Conservation (phyloP, 2,113 vertebrate genomes). For the Promerops cafer region DNA sequence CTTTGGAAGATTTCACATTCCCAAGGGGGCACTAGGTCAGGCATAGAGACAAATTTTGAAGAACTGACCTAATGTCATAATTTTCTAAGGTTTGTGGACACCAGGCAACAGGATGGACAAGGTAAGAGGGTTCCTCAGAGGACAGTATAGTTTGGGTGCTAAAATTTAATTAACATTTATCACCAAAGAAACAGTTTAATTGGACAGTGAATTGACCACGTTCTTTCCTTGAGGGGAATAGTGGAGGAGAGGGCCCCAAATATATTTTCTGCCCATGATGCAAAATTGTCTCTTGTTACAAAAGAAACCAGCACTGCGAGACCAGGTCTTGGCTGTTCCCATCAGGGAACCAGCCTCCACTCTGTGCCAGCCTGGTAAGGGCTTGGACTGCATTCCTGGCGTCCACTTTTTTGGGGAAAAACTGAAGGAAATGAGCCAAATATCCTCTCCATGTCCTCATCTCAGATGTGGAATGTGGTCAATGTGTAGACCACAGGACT, state of each 20-base stretch:
- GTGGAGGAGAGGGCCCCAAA: background rate
- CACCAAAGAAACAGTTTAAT: background rate
- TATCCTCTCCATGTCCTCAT: background rate
- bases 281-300: background rate
- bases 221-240: background rate
- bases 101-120: background rate
- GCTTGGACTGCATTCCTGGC: background rate
- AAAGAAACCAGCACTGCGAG: background rate
- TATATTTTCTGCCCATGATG: background rate
- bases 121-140: background rate
- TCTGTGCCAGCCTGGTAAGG: background rate
- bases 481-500: background rate
- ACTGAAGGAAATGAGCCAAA: background rate
- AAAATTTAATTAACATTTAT: background rate
- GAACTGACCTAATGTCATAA: background rate
- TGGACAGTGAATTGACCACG: rapidly evolving
- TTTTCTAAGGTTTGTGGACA: background rate
- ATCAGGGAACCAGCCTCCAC: background rate
- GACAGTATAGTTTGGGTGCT: background rate
- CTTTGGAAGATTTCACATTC: background rate
- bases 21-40: background rate
- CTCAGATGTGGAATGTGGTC: background rate
- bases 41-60: background rate
- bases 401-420: background rate
- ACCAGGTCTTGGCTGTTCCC: background rate